These are phyloP conservation scores for Ctenopoma multispine DNA, from an alignment of 2,797 vertebrate species.

Conservation along the genomic window DNA sequence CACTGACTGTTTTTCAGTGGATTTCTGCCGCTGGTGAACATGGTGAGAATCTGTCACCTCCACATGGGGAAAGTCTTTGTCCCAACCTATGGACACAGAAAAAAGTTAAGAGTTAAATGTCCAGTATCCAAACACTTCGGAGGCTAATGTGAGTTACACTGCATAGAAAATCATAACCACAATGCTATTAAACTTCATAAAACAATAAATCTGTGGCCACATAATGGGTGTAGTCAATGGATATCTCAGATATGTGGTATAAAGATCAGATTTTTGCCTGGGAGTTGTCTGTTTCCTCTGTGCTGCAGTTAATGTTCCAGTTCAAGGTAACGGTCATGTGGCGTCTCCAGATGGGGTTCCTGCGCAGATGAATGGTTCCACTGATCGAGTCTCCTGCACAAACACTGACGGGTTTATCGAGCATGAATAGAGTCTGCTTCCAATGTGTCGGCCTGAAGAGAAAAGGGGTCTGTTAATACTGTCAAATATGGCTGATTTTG, in stretches of 20 bases:
- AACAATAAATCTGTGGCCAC: neutral
- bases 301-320: constrained; percentile 77
- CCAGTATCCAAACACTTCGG: neutral
- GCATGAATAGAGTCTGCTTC: constrained; percentile 91
- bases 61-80: constrained; percentile 81
- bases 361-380: constrained; percentile 77
- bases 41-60: constrained; percentile 66
- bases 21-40: neutral
- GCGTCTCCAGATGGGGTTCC: constrained; percentile 87
- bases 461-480: neutral
- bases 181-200: neutral
- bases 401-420: constrained; percentile 81
- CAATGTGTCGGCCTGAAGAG: constrained; percentile 83
- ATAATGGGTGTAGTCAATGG: neutral
- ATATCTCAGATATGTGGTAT: neutral
- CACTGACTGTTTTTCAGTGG: constrained; percentile 15
- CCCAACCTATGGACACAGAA: constrained; percentile 52
- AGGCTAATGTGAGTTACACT: neutral
- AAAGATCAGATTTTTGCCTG: constrained; percentile 62
- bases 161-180: neutral
- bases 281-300: constrained; percentile 55
- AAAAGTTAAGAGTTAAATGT: neutral
- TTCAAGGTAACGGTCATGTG: constrained; percentile 86
- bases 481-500: neutral
- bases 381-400: constrained; percentile 75